Base-by-base conservation (phyloP, 2,888 invertebrate species). In the Acanthacorydalis orientalis region DNA sequence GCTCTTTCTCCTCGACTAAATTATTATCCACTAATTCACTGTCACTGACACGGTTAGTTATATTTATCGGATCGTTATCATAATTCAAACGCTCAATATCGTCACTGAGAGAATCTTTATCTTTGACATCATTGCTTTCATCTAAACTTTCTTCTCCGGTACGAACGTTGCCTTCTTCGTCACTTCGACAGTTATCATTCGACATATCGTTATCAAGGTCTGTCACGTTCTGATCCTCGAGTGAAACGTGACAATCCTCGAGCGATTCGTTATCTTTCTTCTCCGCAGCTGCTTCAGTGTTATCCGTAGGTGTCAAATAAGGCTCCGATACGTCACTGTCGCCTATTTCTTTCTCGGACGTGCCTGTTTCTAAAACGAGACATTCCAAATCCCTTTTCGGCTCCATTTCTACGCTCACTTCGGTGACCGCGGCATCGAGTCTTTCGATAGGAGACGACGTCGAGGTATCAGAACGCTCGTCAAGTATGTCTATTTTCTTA, bases 281-380 rank as follows among this genome's bases (percentile, higher is more conserved):
- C n/a, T 57, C 56, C 11, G 59, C 57, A 31, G 34, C 37, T 14
- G 39, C 46, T 54, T 66, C 65, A 23, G 72, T 70, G 37, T 73
- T 68, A 60, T 80, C 80, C 38, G 78, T 79, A 16, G 80, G 80
- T 44, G 80, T 80, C 51, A 79, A 63, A 57, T 80, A 80, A 49
- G 77, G 68, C 57, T 82, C 81, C 43, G 80, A 80, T 51, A 75
- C 72, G 60, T 82, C 80, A 53, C 79, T 80, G 44, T 80, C 71
- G 51, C 75, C 71, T 37, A 76, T 69, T 62, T 79, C 79, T 53
- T 73, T 69, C 56, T 78, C 72, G 4, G 64, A 64, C 52, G 62
- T 64, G 1, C 60, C 71, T 15, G 68, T 60, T 43, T 59, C 62
- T 52, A 68, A 67, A 11, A 46, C 46, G 9, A 47, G 38, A 47